phyloP scores from a whole-genome alignment of 2,797 vertebrate species.

The Gallirallus australis region DNA sequence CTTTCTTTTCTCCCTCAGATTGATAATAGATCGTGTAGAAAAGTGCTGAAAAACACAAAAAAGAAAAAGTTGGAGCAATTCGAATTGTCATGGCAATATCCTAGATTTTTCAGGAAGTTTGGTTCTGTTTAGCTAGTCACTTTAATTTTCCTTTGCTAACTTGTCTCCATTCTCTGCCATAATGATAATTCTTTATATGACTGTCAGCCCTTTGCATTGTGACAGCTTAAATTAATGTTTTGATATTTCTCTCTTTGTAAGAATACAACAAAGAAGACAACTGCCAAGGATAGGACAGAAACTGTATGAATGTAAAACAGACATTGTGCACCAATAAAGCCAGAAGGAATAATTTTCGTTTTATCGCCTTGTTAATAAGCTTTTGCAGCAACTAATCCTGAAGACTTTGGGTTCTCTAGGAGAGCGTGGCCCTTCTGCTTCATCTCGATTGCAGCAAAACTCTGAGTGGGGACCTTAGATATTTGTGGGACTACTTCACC shows the following conservation, averaged over 20 bases:
- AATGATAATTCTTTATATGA: slow-evolving; percentile 75
- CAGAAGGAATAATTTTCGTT: slow-evolving; percentile 46
- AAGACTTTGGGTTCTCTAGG: not conserved
- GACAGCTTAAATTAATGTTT: slow-evolving; percentile 81
- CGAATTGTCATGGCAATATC: slow-evolving; percentile 70
- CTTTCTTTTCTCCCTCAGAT: slow-evolving; percentile 42
- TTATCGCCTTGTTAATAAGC: slow-evolving; percentile 62
- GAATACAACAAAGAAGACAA: slow-evolving; percentile 77
- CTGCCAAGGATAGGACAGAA: slow-evolving; percentile 73
- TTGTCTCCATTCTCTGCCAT: slow-evolving; percentile 73
- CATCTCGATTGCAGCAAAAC: not conserved
- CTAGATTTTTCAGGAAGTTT: slow-evolving; percentile 71
- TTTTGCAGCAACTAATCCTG: slow-evolving; percentile 40
- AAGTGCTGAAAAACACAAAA: slow-evolving; percentile 64
- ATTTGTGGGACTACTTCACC: not conserved
- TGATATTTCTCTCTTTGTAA: slow-evolving; percentile 76
- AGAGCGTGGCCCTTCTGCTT: not conserved
- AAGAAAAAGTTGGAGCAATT: slow-evolving; percentile 53
- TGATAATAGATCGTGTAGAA: slow-evolving; percentile 64
- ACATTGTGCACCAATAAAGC: slow-evolving; percentile 60
- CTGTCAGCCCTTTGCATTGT: slow-evolving; percentile 78
- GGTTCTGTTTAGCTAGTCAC: slow-evolving; percentile 75
- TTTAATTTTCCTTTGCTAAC: slow-evolving; percentile 74
- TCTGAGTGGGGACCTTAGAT: not conserved
- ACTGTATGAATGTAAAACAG: slow-evolving; percentile 69